A percentile compares a stretch with the other conserved stretches of the same genome.
These are phyloP conservation scores for Pseudococcus jackbeardsleyi DNA, from an alignment of 2,888 invertebrate species.

Conservation along the genomic window DNA sequence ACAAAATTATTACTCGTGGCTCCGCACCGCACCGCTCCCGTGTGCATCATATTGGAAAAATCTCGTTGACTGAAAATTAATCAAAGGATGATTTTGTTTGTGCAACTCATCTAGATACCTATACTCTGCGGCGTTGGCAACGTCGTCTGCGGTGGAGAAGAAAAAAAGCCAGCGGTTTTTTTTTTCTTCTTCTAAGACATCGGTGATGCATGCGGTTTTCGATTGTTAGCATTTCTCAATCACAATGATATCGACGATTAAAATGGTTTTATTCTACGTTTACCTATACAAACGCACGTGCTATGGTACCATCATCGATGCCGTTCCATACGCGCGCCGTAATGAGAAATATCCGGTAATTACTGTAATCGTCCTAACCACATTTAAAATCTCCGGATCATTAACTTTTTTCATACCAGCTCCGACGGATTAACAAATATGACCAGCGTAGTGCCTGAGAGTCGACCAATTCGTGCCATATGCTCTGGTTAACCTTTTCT, in stretches of 20 bases:
- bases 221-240: conserved; percentile 36
- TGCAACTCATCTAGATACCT: conserved; percentile 22
- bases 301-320: neutral
- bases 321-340: neutral
- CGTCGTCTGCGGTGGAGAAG: neutral
- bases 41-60: conserved; percentile 33
- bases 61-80: conserved; percentile 49
- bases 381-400: conserved; percentile 39
- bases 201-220: conserved; percentile 45
- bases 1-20: conserved; percentile 2
- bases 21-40: neutral
- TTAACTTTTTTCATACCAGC: neutral
- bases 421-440: neutral
- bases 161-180: neutral
- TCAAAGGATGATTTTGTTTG: conserved; percentile 51
- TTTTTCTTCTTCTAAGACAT: neutral
- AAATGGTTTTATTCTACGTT: conserved; percentile 19
- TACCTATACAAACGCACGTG: neutral
- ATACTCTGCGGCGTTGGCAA: neutral
- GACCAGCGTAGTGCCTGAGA: neutral
- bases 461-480: neutral
- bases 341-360: conserved; percentile 52
- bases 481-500: neutral
- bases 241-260: conserved; percentile 40
- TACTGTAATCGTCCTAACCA: conserved; percentile 43